Conservation (phyloP, 2,113 vertebrate genomes). For the Peucedramus taeniatus region DNA sequence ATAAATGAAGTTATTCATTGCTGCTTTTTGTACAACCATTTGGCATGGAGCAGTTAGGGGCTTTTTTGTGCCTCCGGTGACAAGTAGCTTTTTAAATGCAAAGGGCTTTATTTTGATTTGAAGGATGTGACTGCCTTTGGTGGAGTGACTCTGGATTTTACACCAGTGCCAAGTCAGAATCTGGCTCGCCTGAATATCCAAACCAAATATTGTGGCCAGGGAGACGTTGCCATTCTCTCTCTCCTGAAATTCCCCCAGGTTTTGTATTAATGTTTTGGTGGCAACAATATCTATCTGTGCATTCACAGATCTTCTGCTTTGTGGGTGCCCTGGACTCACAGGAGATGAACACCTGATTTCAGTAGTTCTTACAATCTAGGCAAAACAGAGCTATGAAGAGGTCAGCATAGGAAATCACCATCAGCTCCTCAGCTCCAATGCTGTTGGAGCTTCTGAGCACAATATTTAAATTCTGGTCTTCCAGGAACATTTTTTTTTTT, state of each 20-base stretch:
- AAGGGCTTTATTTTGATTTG: background rate
- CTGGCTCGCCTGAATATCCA: background rate
- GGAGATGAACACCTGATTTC: background rate
- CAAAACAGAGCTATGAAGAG: background rate
- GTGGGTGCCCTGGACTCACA: fast-evolving
- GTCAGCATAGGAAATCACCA: background rate
- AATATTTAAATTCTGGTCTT: background rate
- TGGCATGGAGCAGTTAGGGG: background rate
- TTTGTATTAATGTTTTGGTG: background rate
- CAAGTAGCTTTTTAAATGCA: background rate
- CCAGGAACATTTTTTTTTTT: background rate
- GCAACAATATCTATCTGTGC: background rate
- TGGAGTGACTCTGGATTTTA: background rate
- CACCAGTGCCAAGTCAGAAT: background rate
- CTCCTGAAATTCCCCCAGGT: background rate
- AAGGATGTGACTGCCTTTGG: background rate
- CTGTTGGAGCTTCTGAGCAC: background rate
- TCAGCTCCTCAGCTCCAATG: background rate
- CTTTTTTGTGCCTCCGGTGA: background rate
- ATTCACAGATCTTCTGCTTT: background rate
- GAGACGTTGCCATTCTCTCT: background rate
- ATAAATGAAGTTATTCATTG: background rate
- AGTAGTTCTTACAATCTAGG: background rate
- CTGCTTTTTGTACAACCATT: background rate
- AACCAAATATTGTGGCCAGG: background rate